Evolutionary conservation across 2,113 vertebrate genomes (phyloP).

Genomic region (Physeter macrocephalus): DNA sequence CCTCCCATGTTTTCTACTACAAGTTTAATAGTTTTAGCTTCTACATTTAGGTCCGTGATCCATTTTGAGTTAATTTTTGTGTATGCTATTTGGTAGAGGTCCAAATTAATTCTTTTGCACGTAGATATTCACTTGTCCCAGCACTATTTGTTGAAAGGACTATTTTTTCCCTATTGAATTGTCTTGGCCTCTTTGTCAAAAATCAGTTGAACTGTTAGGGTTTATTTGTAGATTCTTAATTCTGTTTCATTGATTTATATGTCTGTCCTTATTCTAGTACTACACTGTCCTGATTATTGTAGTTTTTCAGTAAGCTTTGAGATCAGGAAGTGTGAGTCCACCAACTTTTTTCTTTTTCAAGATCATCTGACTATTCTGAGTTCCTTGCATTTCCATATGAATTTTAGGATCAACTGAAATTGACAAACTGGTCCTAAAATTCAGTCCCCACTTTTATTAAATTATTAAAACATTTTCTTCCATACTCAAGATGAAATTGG

Average conservation of each 20-base stretch:
- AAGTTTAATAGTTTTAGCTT: neutral
- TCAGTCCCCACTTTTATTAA: neutral
- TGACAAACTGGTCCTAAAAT: neutral
- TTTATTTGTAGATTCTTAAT: neutral
- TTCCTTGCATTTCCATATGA: neutral
- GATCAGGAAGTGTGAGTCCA: neutral
- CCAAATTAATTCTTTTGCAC: neutral
- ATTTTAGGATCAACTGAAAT: neutral
- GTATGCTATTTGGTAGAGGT: neutral
- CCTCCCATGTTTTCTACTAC: neutral
- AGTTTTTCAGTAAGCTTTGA: neutral
- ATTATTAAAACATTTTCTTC: neutral
- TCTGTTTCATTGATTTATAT: neutral
- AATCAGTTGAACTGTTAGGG: neutral
- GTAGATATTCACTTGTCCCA: neutral
- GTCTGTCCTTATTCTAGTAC: neutral
- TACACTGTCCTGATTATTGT: neutral
- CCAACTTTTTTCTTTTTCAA: neutral
- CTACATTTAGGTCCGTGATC: neutral
- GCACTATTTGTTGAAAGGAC: neutral
- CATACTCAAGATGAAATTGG: neutral
- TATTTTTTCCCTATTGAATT: neutral
- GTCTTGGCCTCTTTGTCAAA: neutral
- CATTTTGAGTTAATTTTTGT: slow-evolving; percentile 5
- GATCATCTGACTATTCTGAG: neutral